Conservation (phyloP, 1,140 invertebrate genomes). For the Drosophila subobscura region DNA sequence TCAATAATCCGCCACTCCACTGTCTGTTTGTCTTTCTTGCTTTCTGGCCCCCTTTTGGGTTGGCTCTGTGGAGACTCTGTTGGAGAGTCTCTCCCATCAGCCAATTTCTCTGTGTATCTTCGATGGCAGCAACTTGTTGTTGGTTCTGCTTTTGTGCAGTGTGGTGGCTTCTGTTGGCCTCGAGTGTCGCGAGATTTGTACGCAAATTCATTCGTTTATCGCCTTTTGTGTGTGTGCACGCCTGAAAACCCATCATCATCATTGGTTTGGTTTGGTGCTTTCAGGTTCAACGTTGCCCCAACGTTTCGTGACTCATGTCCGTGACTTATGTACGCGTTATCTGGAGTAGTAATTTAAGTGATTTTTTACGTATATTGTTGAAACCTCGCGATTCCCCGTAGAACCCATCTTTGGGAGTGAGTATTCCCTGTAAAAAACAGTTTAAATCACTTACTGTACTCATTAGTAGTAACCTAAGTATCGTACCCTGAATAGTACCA, state of each 20-base stretch:
- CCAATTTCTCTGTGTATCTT: constrained; percentile 74
- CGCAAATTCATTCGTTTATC: constrained; percentile 33
- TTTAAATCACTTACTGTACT: too few species aligned
- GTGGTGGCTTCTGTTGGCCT: constrained; percentile 42
- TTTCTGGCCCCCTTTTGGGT: constrained; percentile 52
- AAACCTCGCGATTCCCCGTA: too few species aligned
- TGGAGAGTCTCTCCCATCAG: constrained; percentile 26
- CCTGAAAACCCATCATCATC: too few species aligned
- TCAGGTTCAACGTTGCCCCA: constrained; percentile 23
- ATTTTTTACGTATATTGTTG: constrained; percentile 1
- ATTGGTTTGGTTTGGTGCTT: not conserved
- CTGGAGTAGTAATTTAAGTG: constrained; percentile 5
- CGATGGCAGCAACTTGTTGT: constrained; percentile 73
- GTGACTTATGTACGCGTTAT: constrained; percentile 27
- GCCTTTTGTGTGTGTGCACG: constrained; percentile 19
- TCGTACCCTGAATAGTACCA: too few species aligned
- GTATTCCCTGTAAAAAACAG: too few species aligned
- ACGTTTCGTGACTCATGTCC: constrained; percentile 33
- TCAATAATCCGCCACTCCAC: too few species aligned
- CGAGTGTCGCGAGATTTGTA: constrained; percentile 53
- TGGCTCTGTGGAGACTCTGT: constrained; percentile 57
- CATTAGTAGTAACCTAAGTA: too few species aligned
- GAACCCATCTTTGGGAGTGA: too few species aligned
- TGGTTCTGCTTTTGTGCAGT: constrained; percentile 58
- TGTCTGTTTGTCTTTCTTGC: constrained; percentile 14